Evolutionary conservation across 1,140 invertebrate species (phyloP), one percentile per base, ranked within the genome.

Genomic region (Drosophila nasuta): DNA sequence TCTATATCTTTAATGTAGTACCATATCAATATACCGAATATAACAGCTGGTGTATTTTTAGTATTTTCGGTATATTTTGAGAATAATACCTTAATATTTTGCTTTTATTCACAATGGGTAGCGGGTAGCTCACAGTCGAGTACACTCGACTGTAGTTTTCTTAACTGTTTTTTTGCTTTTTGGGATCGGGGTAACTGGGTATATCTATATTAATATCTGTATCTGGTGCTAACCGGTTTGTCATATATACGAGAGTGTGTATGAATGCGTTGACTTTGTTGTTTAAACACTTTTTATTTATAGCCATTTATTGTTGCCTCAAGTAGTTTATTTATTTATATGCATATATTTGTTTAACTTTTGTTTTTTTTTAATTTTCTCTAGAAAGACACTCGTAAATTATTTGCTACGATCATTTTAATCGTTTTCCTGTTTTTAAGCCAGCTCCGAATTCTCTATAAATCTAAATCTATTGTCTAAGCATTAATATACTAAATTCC

Each of bases 281-380:
- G 54, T 75, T 83, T 85, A 77, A 85, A 69, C 71, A 64, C 70
- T 52, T 68, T 25, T 82, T 82, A 82, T 86, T 86, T 86, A 87
- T 86, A 73, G 75, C 79, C 56, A 33, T 35, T 45, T 28, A 25
- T 59, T 70, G 43, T 48, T 35, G 41, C 64, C 46, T 66, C 15
- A 62, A 83, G 63, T 83, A 66, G 66, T 75, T 74, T 69, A 70
- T 79, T 52, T 76, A 70, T 71, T 41, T 65, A 72, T 54, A 75
- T 65, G 59, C 41, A 49, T 59, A 66, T 52, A 58, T 81, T 46
- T 52, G 58, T 11, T 38, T 51, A 35, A 15, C 35, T 57, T 66
- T 15, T 20, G 11, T 41, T 35, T 57, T n/a, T 51, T 56, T 57
- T 66, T 15, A 13, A 51, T 35, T 57, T n/a, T 51, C 6, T 54